Conservation (phyloP, 2,113 vertebrate species). For the human (Homo sapiens) region GRCh38 chr1:109006501-109007000, state of each 20-base stretch:
- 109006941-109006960: background rate
- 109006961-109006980: too few relatives aligned
- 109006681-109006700: background rate
- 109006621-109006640: background rate
- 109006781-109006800: slow-evolving; percentile 26
- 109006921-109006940: background rate
- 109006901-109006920: background rate
- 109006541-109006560: slow-evolving; percentile 13
- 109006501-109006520: slow-evolving; percentile 20
- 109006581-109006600: slow-evolving; percentile 25
- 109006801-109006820: background rate
- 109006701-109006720: background rate
- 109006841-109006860: background rate
- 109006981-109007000: too few relatives aligned
- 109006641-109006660: background rate
- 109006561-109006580: background rate
- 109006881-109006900: background rate
- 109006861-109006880: background rate
- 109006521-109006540: background rate
- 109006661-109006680: background rate
- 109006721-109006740: background rate
- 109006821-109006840: slow-evolving; percentile 36
- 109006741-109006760: background rate
- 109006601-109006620: background rate
- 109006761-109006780: background rate